These are phyloP conservation scores for Eptatretus atami DNA, from an alignment of 2,797 vertebrate genomes.

Conservation along the genomic window DNA sequence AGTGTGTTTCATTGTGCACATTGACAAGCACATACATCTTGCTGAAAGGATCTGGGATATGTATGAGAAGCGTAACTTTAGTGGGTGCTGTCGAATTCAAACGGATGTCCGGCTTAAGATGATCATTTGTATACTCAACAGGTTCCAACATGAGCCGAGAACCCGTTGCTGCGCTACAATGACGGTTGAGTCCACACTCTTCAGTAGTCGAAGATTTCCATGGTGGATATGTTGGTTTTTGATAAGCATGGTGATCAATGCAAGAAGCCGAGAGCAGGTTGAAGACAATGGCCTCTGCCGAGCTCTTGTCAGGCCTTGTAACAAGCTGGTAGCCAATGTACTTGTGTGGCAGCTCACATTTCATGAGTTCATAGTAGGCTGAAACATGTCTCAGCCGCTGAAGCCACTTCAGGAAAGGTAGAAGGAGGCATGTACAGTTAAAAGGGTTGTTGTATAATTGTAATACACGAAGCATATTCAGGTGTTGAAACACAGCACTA, in stretches of 20 bases:
- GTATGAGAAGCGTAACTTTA: background rate
- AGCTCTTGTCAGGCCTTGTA: too few relatives aligned
- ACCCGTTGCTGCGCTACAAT: background rate
- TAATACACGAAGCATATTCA: background rate
- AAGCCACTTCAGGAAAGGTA: constrained; percentile 1
- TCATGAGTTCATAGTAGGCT: too few relatives aligned
- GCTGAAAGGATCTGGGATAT: background rate
- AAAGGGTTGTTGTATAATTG: background rate
- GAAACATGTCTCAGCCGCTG: background rate
- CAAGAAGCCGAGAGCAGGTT: too few relatives aligned
- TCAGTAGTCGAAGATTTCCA: too few relatives aligned
- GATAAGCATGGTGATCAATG: too few relatives aligned
- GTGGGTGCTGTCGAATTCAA: background rate
- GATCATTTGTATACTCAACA: background rate
- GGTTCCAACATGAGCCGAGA: background rate
- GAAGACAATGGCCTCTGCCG: too few relatives aligned
- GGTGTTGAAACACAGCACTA: background rate
- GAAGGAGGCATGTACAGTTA: background rate
- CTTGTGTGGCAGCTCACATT: too few relatives aligned
- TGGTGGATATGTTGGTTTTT: too few relatives aligned
- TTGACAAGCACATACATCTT: constrained; percentile 2
- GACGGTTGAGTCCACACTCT: background rate
- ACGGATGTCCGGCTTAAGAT: background rate
- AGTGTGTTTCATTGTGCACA: background rate
- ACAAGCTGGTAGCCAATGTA: too few relatives aligned